phyloP scores from a whole-genome alignment of 2,113 vertebrate species.

The Myotis lucifugus region DNA sequence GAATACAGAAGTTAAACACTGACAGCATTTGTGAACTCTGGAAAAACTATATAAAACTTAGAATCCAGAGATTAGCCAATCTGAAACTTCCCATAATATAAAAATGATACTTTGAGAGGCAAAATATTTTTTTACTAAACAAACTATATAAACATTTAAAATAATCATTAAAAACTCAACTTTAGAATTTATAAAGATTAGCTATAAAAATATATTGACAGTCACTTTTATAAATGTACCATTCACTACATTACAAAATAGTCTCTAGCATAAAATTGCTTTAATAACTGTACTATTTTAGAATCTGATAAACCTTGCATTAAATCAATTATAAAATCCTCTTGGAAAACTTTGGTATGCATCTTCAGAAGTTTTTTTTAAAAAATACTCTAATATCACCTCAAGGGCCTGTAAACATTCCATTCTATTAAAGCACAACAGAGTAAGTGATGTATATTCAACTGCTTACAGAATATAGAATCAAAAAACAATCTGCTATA shows the following conservation, averaged over 20 bases:
- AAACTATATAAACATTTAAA: constrained; percentile 87
- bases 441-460: constrained; percentile 62
- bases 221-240: constrained; percentile 84
- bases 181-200: constrained; percentile 84
- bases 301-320: constrained; percentile 69
- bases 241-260: constrained; percentile 79
- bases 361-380: constrained; percentile 51
- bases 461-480: constrained; percentile 60
- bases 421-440: constrained; percentile 70
- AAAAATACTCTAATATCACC: constrained; percentile 61
- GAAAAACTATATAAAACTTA: constrained; percentile 83
- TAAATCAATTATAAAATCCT: constrained; percentile 73
- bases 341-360: constrained; percentile 84
- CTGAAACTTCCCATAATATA: constrained; percentile 85
- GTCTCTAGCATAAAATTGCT: constrained; percentile 81
- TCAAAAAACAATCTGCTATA: constrained; percentile 66
- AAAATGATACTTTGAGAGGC: constrained; percentile 83
- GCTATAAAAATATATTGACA: constrained; percentile 87
- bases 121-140: constrained; percentile 84
- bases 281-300: constrained; percentile 72
- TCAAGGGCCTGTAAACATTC: constrained; percentile 79
- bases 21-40: constrained; percentile 31
- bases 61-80: constrained; percentile 80
- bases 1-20: constrained; percentile 73
- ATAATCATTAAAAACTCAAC: constrained; percentile 85